These are phyloP conservation scores for Xenentodon cancila DNA, from an alignment of 2,797 vertebrate genomes.

Conservation along the genomic window DNA sequence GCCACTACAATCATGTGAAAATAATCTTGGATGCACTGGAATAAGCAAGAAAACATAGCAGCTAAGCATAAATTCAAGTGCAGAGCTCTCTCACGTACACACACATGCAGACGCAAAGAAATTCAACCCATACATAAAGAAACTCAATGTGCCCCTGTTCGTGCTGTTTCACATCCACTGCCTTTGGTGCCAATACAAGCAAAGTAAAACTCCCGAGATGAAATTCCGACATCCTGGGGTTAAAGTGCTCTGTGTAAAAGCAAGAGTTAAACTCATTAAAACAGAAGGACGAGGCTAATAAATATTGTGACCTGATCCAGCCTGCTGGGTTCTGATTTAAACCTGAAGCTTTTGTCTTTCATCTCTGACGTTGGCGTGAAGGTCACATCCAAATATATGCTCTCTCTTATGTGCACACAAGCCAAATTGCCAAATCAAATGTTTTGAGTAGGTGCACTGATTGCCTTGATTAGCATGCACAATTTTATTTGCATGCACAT, in stretches of 20 bases:
- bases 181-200: conserved; percentile 27
- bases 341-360: too few relatives aligned
- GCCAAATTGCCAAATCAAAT: too few relatives aligned
- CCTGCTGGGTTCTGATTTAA: background rate
- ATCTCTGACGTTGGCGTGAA: too few relatives aligned
- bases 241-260: conserved; percentile 12
- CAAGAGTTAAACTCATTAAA: conserved; percentile 5
- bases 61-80: background rate
- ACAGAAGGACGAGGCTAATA: background rate
- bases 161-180: conserved; percentile 12
- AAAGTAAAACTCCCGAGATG: conserved; percentile 28
- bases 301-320: background rate
- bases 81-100: background rate
- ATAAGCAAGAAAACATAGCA: conserved; percentile 10
- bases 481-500: too few relatives aligned
- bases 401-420: too few relatives aligned
- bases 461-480: too few relatives aligned
- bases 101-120: background rate
- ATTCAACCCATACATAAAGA: conserved; percentile 19
- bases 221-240: conserved; percentile 4
- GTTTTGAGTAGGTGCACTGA: too few relatives aligned
- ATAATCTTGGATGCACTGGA: conserved; percentile 14
- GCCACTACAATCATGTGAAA: conserved; percentile 24
- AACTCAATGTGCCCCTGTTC: conserved; percentile 4
- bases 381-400: too few relatives aligned